Evolutionary conservation across 2,888 invertebrate genomes (phyloP), one percentile per base, ranked within the genome.

Genomic region (Gnatocerus cornutus): DNA sequence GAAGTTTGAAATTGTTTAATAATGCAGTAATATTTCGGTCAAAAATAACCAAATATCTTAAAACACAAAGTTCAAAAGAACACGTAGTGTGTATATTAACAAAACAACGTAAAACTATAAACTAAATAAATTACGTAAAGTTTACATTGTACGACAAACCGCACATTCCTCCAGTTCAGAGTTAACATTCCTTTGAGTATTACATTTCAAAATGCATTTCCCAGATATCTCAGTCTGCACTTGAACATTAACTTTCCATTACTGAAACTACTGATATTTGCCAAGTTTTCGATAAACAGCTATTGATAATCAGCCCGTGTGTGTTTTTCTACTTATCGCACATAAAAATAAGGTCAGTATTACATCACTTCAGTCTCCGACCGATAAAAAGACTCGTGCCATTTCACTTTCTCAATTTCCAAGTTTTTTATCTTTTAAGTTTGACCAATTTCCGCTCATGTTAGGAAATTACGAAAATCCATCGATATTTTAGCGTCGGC

Each of bases 401-500:
- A 13, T 12, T 4, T 6, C 13, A 43, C 12, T 43, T 12, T 43
- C 43, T 13, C 13, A 43, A 43, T 13, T 13, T 14, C 10, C 10
- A 6, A 33, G 33, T n/a, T 33, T 29, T 5, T 33, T n/a, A 33
- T n/a, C 33, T 33, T 37, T 14, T 45, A 43, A 10, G 1, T 37
- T 27, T 37, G 16, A 7, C 5, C 27, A 13, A 37, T 14, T 37
- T 55, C 39, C 55, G 55, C 3, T 12, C 9, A 9, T 30, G 30
- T 13, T 10, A 37, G 53, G 29, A 33, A 53, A 21, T 21, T 37
- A 16, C 12, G n/a, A 53, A 55, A 63, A 30, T 33, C 30, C 50
- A 56, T 68, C 68, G 56, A 68, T 68, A 68, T 61, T 62, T 68
- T 39, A 9, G 68, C 53, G 68, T 68, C 68, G 68, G 68, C 68